Evolutionary conservation across 1,140 invertebrate genomes (phyloP), one percentile per base, ranked within the genome.

Genomic region (Cyclina sinensis): DNA sequence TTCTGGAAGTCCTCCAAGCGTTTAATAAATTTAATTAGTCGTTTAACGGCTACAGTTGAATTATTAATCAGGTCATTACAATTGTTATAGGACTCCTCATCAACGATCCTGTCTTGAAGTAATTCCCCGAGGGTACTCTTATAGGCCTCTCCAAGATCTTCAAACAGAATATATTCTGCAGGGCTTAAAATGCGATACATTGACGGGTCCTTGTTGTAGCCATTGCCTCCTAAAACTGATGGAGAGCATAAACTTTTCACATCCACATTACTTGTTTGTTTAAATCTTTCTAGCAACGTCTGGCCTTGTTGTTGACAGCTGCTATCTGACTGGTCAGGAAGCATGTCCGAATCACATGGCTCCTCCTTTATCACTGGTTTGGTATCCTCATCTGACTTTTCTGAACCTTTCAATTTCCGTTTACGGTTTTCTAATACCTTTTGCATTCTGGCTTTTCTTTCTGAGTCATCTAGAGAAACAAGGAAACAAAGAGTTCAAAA

Each of bases 21-120:
- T 80, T 94, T 94, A 12, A 94, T 92, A 91, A 94, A 94, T 84
- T 92, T 91, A 24, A 94, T 94, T 48, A 94, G 89, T 46, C 92
- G 90, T 39, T 92, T 83, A 0, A 94, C 94, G 35, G 91, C 92
- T 5, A 93, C 80, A 59, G 94, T 92, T 21, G 94, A 94, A 73
- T 94, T 92, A 78, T 94, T 94, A 7, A 94, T 91, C 21, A 94
- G 83, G 65, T 94, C 93, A 30, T 91, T 91, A 12, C 91, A 85
- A 54, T 85, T 92, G 14, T 91, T 90, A 43, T 94, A 94, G 54
- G 89, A 86, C 18, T 89, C 70, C 18, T 91, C 14, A 46, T 51
- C 39, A 37, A 70, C 30, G 1, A 48, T 14, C 7, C 65, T 30
- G 14, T 89, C 91, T 54, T 43, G 32, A 14, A 74, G n/a, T 37